A percentile compares a stretch with the other conserved stretches of the same genome.
phyloP scores from a whole-genome alignment of 2,888 invertebrate genomes.

The Sarcophaga variegata region DNA sequence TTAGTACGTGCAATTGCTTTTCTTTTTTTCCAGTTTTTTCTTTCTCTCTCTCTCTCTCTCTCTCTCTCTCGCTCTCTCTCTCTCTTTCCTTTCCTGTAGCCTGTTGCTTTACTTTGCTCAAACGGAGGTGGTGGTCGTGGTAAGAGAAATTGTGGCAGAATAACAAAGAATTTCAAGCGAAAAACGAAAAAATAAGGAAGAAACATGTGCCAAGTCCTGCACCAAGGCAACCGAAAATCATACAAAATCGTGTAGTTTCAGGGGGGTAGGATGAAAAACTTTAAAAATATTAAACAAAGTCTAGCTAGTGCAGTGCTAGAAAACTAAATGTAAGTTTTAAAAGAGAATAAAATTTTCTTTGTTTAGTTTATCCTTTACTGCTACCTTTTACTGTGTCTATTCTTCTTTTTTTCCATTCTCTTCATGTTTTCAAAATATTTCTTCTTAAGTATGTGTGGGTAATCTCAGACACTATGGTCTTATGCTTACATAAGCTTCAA shows the following conservation, averaged over 20 bases:
- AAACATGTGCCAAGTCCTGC: neutral
- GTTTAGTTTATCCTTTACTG: neutral
- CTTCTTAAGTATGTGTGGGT: slow-evolving; percentile 37
- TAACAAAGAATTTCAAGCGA: slow-evolving; percentile 37
- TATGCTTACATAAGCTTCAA: slow-evolving; percentile 65
- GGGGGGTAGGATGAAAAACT: neutral
- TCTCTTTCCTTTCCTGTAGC: slow-evolving; percentile 14
- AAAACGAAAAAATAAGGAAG: slow-evolving; percentile 20
- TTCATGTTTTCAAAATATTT: neutral
- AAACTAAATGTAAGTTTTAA: too few relatives aligned
- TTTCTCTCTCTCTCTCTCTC: too few relatives aligned
- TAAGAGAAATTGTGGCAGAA: neutral
- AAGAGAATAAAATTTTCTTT: too few relatives aligned
- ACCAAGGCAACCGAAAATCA: too few relatives aligned
- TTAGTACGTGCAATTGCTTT: slow-evolving; percentile 54
- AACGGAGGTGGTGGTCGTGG: neutral
- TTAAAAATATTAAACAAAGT: too few relatives aligned
- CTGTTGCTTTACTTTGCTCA: slow-evolving; percentile 38
- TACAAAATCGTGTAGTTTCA: too few relatives aligned
- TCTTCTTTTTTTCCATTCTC: neutral
- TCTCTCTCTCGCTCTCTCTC: too few relatives aligned
- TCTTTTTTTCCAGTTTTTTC: neutral
- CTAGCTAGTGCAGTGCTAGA: too few relatives aligned
- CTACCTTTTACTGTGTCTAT: neutral
- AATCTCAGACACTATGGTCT: slow-evolving; percentile 70